phyloP scores from a whole-genome alignment of 2,797 vertebrate genomes.

The Eurystomus glaucurus region DNA sequence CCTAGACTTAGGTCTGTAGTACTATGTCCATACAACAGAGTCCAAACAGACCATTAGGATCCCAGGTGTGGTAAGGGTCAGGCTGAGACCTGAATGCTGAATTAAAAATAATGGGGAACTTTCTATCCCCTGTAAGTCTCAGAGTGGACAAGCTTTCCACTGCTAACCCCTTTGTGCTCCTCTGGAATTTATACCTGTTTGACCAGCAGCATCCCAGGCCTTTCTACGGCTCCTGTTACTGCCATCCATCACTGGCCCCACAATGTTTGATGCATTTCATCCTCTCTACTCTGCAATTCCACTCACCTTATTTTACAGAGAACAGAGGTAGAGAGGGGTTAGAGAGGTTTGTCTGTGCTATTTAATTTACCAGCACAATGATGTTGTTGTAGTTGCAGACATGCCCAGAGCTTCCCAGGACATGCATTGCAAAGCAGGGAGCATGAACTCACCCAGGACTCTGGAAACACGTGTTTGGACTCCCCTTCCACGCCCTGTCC shows the following conservation, averaged over 20 bases:
- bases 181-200: neutral
- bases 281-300: neutral
- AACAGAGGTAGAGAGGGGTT: neutral
- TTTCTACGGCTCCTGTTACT: neutral
- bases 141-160: neutral
- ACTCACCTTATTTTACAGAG: neutral
- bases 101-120: neutral
- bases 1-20: neutral
- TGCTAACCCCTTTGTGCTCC: neutral
- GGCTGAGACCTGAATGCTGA: neutral
- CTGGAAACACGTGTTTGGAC: neutral
- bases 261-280: neutral
- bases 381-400: neutral
- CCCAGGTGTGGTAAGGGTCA: neutral
- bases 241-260: accelerated
- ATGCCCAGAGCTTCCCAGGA: neutral
- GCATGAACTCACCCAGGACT: neutral
- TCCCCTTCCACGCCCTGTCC: neutral
- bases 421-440: neutral
- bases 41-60: neutral
- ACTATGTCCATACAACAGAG: neutral
- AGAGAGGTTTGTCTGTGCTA: neutral
- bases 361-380: neutral
- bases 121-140: neutral
- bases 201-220: neutral